A percentile compares a stretch with the other conserved stretches of the same genome.
These are phyloP conservation scores for Macaria liturata DNA, from an alignment of 2,888 invertebrate genomes.

Conservation along the genomic window DNA sequence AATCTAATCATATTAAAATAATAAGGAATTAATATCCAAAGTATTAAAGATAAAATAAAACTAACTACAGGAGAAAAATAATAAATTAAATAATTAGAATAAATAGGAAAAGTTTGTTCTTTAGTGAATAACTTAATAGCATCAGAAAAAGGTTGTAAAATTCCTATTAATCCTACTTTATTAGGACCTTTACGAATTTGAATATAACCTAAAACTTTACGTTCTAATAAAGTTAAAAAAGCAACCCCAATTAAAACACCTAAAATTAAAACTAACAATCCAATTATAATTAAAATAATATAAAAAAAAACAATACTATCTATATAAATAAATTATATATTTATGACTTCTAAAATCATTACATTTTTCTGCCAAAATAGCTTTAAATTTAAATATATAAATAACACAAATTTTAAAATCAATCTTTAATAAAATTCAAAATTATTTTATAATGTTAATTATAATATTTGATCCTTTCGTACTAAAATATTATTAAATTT, in stretches of 20 bases:
- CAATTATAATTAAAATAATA: constrained; percentile 64
- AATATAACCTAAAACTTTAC: constrained; percentile 87
- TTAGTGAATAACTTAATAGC: constrained; percentile 89
- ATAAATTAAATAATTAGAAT: constrained; percentile 85
- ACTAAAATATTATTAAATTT: constrained; percentile 85
- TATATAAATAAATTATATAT: constrained; percentile 81
- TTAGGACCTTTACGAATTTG: constrained; percentile 90
- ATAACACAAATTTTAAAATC: constrained; percentile 12
- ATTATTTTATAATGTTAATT: constrained; percentile 76
- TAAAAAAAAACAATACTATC: constrained; percentile 79
- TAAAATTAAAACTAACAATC: constrained; percentile 80
- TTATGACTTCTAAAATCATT: constrained; percentile 87
- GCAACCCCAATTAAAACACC: constrained; percentile 86
- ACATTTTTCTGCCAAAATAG: constrained; percentile 88
- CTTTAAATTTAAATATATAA: constrained; percentile 32
- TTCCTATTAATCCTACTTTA: constrained; percentile 85
- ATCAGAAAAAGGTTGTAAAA: constrained; percentile 88
- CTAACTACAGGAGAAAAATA: constrained; percentile 83
- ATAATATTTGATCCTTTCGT: constrained; percentile 89
- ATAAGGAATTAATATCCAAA: constrained; percentile 84
- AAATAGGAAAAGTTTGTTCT: constrained; percentile 81
- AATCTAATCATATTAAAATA: constrained; percentile 78
- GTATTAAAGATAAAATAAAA: constrained; percentile 83
- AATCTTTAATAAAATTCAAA: constrained; percentile 52
- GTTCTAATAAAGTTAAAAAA: constrained; percentile 89